Percentiles rank a stretch among this genome's conserved stretches.
Conservation (phyloP, 2,888 invertebrate species). For the Spatulosminthurus flaviceps region DNA sequence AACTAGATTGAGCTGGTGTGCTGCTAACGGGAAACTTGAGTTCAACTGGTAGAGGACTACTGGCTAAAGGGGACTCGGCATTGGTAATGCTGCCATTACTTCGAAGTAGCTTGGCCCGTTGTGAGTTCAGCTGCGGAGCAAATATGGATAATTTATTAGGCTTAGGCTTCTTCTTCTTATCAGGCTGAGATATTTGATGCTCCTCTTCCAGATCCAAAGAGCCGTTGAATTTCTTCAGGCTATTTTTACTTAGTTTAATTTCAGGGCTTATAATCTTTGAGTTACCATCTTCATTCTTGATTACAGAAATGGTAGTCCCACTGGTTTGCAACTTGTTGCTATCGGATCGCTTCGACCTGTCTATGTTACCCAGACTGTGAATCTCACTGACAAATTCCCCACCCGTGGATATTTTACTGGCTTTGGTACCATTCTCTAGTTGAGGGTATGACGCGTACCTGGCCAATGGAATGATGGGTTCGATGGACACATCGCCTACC, state of each 20-base stretch:
- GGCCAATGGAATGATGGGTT: constrained; percentile 39
- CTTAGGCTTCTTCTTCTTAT: constrained; percentile 11
- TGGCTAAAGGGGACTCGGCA: neutral
- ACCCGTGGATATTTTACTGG: neutral
- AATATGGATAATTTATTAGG: constrained; percentile 38
- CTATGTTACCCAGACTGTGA: neutral
- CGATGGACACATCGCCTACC: constrained; percentile 49
- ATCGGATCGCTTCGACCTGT: neutral
- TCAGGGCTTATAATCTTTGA: constrained; percentile 26
- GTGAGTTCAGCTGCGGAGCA: constrained; percentile 6
- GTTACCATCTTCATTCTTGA: constrained; percentile 18
- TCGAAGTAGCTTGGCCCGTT: constrained; percentile 1
- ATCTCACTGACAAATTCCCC: neutral
- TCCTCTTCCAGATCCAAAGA: neutral
- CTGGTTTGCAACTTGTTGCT: neutral
- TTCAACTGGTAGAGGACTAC: neutral
- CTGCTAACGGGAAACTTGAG: neutral
- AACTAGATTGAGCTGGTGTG: neutral
- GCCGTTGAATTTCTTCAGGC: constrained; percentile 32
- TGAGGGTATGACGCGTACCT: neutral
- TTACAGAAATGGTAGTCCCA: constrained; percentile 39
- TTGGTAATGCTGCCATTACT: neutral
- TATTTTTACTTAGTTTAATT: constrained; percentile 32
- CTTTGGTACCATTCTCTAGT: neutral
- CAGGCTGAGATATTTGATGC: neutral